Evolutionary conservation across 2,797 vertebrate genomes (phyloP), one percentile per base, ranked within the genome.

Genomic region (Pipistrellus nathusii): DNA sequence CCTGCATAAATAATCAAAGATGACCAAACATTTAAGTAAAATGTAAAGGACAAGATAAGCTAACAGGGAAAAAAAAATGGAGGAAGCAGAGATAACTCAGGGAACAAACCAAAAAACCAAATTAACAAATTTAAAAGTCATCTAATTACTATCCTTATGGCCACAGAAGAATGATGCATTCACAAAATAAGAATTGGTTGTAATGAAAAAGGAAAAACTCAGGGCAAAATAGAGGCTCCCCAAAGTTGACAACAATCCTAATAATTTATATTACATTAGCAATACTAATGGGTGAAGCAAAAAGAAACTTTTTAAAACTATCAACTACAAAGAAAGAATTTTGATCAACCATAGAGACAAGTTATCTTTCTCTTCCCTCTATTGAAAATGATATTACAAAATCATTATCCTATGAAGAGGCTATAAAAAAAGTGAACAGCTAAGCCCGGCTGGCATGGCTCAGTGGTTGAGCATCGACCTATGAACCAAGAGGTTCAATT

Each of bases 251-350:
- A 51, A 51, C 48, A 83, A 44, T 51, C 38, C 64, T 53, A 66
- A 77, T 5, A 68, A 55, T 66, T 77, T 78, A 25, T 78, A 25
- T n/a, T 46, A 71, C 38, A 30, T 85, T 46, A 38, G 15, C 9
- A 86, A 12, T 78, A 75, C 75, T 68, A 57, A 41, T 41, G 59
- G 55, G 23, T 27, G 71, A 72, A 44, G 21, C 18, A 84, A 32
- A 91, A 87, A 48, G 51, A 62, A 91, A 78, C 17, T 77, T 86
- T 95, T 57, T 46, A 85, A 72, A 81, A 46, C 38, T 59, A 18
- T 51, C n/a, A 77, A 8, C 55, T 64, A 46, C 51, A 86, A 71
- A 90, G 55, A 68, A 59, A 10, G 17, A 92, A 92, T 89, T 95
- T 81, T 86, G 69, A n/a, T 81, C 77, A 68, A 7, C 41, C 25